Percentiles rank a stretch among this genome's conserved stretches.
Conservation (phyloP, 1,140 invertebrate species). For the Micrasema minimum region DNA sequence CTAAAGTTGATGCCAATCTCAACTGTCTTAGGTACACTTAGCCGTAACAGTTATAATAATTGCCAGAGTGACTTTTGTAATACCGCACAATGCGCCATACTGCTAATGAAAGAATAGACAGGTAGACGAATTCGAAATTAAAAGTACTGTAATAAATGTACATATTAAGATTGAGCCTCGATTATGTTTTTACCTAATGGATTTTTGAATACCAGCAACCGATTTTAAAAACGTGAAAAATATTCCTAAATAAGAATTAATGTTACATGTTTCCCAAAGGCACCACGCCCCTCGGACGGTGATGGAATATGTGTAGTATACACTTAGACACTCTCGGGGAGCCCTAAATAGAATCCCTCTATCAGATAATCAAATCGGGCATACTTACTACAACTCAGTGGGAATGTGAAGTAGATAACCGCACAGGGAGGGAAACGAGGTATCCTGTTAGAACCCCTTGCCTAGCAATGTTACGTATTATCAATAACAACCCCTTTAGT, state of each 20-base stretch:
- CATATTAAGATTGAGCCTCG: too few species aligned
- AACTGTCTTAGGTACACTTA: neutral
- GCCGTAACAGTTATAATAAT: conserved; percentile 1
- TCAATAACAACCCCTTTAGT: conserved; percentile 1
- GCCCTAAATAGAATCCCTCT: too few species aligned
- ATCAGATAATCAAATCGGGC: neutral
- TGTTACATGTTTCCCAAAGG: too few species aligned
- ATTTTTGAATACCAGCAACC: too few species aligned
- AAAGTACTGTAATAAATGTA: neutral
- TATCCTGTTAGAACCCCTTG: too few species aligned
- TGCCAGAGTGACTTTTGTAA: neutral
- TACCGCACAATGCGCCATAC: neutral
- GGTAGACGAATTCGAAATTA: neutral
- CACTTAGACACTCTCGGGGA: neutral
- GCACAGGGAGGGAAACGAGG: neutral
- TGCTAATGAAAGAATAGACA: neutral
- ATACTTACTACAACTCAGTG: neutral
- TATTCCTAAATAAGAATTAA: too few species aligned
- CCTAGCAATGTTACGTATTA: too few species aligned
- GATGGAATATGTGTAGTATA: neutral
- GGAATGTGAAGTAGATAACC: neutral
- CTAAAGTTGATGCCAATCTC: conserved; percentile 11
- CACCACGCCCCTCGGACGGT: too few species aligned
- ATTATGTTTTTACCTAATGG: too few species aligned
- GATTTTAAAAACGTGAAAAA: too few species aligned